phyloP scores from a whole-genome alignment of 2,113 vertebrate species.

The Marmota monax region DNA sequence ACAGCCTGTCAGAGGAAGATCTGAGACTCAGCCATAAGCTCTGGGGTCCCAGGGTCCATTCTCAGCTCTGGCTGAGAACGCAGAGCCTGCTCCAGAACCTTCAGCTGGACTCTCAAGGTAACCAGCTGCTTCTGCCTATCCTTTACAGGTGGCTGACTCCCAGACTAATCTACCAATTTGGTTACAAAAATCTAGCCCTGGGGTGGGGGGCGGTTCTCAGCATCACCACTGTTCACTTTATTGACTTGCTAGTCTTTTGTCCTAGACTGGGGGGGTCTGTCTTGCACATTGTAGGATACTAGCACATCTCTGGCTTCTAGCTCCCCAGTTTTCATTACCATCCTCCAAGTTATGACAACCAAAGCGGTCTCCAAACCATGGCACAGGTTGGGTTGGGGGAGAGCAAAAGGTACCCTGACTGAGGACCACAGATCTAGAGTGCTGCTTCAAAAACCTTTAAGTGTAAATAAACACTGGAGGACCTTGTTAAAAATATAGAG shows the following conservation, averaged over 20 bases:
- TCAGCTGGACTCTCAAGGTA: neutral
- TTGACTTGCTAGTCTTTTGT: neutral
- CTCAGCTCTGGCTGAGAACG: neutral
- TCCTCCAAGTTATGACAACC: neutral
- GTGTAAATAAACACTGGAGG: neutral
- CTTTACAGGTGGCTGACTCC: neutral
- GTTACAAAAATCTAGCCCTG: neutral
- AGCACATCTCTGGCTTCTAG: no score
- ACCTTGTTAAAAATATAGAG: neutral
- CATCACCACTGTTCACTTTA: neutral
- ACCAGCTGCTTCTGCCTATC: neutral
- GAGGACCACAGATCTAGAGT: neutral
- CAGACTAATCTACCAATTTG: neutral
- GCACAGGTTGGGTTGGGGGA: no score
- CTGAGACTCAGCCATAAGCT: neutral
- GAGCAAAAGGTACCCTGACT: neutral
- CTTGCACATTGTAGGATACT: no score
- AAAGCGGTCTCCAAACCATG: neutral
- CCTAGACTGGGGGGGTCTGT: neutral
- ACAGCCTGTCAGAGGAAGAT: neutral
- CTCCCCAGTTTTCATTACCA: neutral
- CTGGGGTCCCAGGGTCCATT: neutral
- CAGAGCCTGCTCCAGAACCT: neutral
- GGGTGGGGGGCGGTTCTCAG: neutral
- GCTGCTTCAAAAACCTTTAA: neutral